Conservation (phyloP, 2,113 vertebrate species). For the Hippopotamus amphibius region DNA sequence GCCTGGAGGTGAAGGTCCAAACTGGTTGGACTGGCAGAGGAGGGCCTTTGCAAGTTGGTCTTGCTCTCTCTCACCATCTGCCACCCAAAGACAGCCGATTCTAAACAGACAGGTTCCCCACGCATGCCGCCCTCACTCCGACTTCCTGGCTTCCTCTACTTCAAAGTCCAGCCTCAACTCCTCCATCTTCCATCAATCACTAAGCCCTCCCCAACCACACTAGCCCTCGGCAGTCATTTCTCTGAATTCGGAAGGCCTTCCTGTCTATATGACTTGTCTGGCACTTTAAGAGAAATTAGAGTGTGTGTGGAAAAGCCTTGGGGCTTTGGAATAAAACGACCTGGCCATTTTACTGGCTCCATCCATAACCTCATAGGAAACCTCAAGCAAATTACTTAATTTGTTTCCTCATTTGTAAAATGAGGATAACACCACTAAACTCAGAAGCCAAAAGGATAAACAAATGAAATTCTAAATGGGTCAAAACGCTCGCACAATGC, state of each 20-base stretch:
- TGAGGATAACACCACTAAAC: neutral
- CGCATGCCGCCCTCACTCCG: neutral
- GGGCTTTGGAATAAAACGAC: conserved; percentile 34
- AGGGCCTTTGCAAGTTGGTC: neutral
- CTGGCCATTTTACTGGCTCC: neutral
- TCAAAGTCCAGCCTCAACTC: neutral
- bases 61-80: neutral
- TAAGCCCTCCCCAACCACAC: neutral
- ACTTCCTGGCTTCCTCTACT: neutral
- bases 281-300: neutral
- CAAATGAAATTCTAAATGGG: neutral
- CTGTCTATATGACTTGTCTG: neutral
- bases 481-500: neutral
- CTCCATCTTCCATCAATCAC: neutral
- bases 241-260: conserved; percentile 3
- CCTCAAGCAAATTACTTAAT: conserved; percentile 57
- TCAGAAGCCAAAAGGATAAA: conserved; percentile 35
- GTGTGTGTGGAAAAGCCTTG: neutral
- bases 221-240: neutral
- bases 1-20: conserved; percentile 26
- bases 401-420: conserved; percentile 70
- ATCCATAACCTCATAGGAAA: conserved; percentile 36
- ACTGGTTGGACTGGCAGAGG: conserved; percentile 35
- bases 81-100: neutral
- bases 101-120: neutral